These are phyloP conservation scores for Ceratina australensis DNA, from an alignment of 1,140 invertebrate species.

Conservation along the genomic window DNA sequence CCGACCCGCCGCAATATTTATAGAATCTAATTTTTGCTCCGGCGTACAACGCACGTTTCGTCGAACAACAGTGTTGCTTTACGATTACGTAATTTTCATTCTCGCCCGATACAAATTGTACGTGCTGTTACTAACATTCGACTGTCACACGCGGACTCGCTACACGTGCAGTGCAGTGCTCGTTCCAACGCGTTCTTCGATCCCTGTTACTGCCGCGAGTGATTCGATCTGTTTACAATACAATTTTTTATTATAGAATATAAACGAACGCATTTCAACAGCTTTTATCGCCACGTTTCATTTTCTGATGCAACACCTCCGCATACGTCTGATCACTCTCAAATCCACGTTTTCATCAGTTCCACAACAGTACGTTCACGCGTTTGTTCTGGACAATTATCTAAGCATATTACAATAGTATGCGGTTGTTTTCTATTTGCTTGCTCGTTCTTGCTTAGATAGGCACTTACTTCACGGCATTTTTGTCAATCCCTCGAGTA, in stretches of 20 bases:
- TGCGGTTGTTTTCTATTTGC: not conserved
- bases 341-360: too few relatives aligned
- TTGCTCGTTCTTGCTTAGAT: not conserved
- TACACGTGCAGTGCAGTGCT: not conserved
- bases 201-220: not conserved
- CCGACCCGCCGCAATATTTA: not conserved
- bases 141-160: not conserved
- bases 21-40: not conserved
- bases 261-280: not conserved
- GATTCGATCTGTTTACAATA: not conserved
- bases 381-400: too few relatives aligned
- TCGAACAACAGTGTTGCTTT: too few relatives aligned
- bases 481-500: not conserved
- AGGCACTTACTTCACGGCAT: not conserved
- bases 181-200: not conserved
- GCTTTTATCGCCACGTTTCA: not conserved
- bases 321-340: too few relatives aligned
- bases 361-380: too few relatives aligned
- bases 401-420: too few relatives aligned
- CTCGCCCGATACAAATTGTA: not conserved
- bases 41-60: not conserved
- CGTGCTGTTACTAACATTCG: not conserved
- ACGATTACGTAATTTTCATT: slow-evolving; percentile 25
- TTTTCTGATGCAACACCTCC: not conserved
- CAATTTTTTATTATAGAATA: not conserved